These are phyloP conservation scores for Tyria jacobaeae DNA, from an alignment of 2,888 invertebrate genomes.

Conservation along the genomic window DNA sequence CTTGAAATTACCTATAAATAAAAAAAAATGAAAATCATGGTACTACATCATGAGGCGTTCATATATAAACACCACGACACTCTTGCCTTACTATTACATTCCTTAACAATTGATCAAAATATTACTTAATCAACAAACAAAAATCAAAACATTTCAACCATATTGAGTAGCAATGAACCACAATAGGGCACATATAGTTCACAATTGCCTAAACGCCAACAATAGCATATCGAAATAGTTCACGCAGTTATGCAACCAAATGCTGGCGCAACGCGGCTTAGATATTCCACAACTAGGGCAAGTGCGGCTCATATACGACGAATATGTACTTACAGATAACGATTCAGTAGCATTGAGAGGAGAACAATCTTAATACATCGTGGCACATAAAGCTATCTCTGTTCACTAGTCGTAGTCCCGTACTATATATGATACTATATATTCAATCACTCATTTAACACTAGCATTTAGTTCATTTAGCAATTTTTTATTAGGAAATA, in stretches of 20 bases:
- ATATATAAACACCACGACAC: neutral
- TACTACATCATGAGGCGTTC: neutral
- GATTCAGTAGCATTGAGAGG: neutral
- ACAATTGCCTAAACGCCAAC: slow-evolving; percentile 57
- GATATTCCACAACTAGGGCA: slow-evolving; percentile 76
- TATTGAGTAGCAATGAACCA: slow-evolving; percentile 32
- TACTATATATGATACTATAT: too few relatives aligned
- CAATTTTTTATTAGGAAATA: too few relatives aligned
- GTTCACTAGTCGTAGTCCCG: neutral
- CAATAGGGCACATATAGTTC: slow-evolving; percentile 37
- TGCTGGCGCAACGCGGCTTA: slow-evolving; percentile 74
- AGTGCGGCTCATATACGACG: slow-evolving; percentile 60
- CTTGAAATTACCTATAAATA: too few relatives aligned
- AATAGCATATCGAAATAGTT: slow-evolving; percentile 80
- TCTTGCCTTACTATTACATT: neutral
- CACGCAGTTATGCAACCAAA: slow-evolving; percentile 75
- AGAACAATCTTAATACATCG: neutral
- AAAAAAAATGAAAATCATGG: too few relatives aligned
- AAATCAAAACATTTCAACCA: slow-evolving; percentile 18
- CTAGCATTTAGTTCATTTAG: neutral
- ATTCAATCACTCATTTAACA: neutral
- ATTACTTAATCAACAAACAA: slow-evolving; percentile 1
- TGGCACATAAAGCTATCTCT: neutral
- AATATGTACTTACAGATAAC: slow-evolving; percentile 38
- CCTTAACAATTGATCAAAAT: neutral